A percentile compares a stretch with the other conserved stretches of the same genome.
phyloP scores from a whole-genome alignment of 2,888 invertebrate genomes.

The Phaonia tiefii region DNA sequence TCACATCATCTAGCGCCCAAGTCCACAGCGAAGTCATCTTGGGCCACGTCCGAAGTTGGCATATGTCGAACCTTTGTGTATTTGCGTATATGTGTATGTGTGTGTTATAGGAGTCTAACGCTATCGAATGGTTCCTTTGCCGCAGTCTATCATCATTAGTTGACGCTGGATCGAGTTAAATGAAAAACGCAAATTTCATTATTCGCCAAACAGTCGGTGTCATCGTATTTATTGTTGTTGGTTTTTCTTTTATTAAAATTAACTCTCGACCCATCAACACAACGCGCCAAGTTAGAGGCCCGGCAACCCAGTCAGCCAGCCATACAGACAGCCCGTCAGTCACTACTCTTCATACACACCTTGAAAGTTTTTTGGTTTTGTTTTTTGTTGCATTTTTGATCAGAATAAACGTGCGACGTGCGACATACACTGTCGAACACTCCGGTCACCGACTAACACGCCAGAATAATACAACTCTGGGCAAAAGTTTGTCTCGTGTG shows the following conservation, averaged over 20 bases:
- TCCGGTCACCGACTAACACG: constrained; percentile 4
- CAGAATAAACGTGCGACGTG: constrained; percentile 3
- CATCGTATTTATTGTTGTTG: constrained; percentile 67
- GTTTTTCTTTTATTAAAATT: constrained; percentile 63
- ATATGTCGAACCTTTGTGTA: constrained; percentile 61
- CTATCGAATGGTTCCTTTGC: constrained; percentile 57
- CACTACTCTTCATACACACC: constrained; percentile 46
- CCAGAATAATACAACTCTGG: constrained; percentile 28
- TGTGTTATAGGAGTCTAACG: constrained; percentile 36
- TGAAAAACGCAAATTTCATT: constrained; percentile 68
- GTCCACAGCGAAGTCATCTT: constrained; percentile 63
- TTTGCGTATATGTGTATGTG: constrained; percentile 12
- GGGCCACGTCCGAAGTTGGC: constrained; percentile 67
- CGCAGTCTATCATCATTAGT: constrained; percentile 68
- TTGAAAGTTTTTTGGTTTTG: constrained; percentile 40
- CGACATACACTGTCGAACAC: constrained; percentile 10
- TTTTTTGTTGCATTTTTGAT: constrained; percentile 5
- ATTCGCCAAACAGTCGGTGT: constrained; percentile 68
- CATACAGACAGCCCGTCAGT: constrained; percentile 5
- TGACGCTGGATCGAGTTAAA: constrained; percentile 67
- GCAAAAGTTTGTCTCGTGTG: constrained; percentile 56
- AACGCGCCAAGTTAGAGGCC: background rate
- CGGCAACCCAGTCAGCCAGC: constrained; percentile 27
- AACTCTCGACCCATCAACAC: constrained; percentile 48
- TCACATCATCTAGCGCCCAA: constrained; percentile 46